Percentiles rank a stretch among this genome's conserved stretches.
phyloP scores from a whole-genome alignment of 2,797 vertebrate genomes.

The Coranthus polyacanthus region DNA sequence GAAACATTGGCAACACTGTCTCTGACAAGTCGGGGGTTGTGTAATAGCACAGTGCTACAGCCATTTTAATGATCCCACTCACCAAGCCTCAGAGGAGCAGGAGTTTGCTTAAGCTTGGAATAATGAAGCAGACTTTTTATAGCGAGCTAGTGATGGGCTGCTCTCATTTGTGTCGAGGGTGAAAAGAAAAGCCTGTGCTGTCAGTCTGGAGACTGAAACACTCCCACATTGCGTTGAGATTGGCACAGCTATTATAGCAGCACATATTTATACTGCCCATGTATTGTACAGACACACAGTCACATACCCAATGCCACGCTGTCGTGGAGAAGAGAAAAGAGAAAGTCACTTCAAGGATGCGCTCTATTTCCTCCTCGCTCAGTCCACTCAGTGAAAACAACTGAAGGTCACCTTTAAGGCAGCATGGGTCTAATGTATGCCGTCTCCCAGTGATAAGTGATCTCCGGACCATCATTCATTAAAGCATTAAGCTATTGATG shows the following conservation, averaged over 20 bases:
- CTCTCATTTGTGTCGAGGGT: slow-evolving; percentile 60
- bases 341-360: slow-evolving; percentile 22
- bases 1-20: slow-evolving; percentile 58
- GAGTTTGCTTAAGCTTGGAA: slow-evolving; percentile 73
- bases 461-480: slow-evolving; percentile 67
- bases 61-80: slow-evolving; percentile 79
- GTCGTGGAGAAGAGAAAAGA: background rate
- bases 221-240: slow-evolving; percentile 39
- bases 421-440: slow-evolving; percentile 65
- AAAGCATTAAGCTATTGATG: slow-evolving; percentile 55
- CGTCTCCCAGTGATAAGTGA: slow-evolving; percentile 39
- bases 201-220: slow-evolving; percentile 47
- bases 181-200: slow-evolving; percentile 45
- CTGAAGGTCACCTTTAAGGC: slow-evolving; percentile 66
- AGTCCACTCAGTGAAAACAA: slow-evolving; percentile 9
- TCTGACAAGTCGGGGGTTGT: slow-evolving; percentile 65
- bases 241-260: slow-evolving; percentile 35
- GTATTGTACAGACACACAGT: slow-evolving; percentile 2
- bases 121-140: slow-evolving; percentile 79
- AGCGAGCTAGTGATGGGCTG: slow-evolving; percentile 53
- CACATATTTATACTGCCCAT: slow-evolving; percentile 26
- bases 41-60: slow-evolving; percentile 59
- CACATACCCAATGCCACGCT: background rate
- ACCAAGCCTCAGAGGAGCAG: slow-evolving; percentile 69
- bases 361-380: slow-evolving; percentile 12